Evolutionary conservation across 2,888 invertebrate genomes (phyloP), one percentile per base, ranked within the genome.

Genomic region (Nesidiocoris tenuis): DNA sequence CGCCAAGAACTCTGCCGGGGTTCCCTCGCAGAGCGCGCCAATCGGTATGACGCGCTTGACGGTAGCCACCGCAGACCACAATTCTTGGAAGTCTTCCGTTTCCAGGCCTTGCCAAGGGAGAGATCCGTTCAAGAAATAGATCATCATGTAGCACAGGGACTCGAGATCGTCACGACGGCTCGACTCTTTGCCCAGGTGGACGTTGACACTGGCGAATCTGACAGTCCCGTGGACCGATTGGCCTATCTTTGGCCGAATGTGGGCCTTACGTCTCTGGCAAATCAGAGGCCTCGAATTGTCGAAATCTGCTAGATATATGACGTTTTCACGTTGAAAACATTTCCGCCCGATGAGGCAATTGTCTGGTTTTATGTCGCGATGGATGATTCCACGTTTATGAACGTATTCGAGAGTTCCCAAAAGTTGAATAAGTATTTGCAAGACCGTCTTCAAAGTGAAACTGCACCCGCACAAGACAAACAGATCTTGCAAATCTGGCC

Each of bases 21-120:
- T 23, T 7, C 72, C 72, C 22, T 72, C 63, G 56, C 72, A 72
- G 21, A 72, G 63, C 18, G 24, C 39, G 63, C 72, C 54, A 54
- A 72, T 61, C n/a, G 72, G 64, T 0, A 55, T 64, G 12, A 22
- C 16, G 12, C 61, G 54, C n/a, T 72, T 72, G 19, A 55, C 63
- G 16, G 61, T 61, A 3, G 54, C 72, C 16, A 72, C 64, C 54
- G 18, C 18, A 1, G 23, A 16, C 70, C 70, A 70, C 0, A 59
- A 23, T 17, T 70, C 70, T 22, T 5, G n/a, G 12, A 25, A 25
- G n/a, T 70, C 70, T 7, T 0, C 5, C 19, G 70, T 17, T 1
- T 59, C 59, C 18, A 70, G 24, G n/a, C 59, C 61, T 22, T 72
- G 72, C 72, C 72, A 72, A 2, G 72, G 72, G n/a, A 72, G 72